Conservation (phyloP, 1,140 invertebrate genomes). For the Caerostris extrusa region DNA sequence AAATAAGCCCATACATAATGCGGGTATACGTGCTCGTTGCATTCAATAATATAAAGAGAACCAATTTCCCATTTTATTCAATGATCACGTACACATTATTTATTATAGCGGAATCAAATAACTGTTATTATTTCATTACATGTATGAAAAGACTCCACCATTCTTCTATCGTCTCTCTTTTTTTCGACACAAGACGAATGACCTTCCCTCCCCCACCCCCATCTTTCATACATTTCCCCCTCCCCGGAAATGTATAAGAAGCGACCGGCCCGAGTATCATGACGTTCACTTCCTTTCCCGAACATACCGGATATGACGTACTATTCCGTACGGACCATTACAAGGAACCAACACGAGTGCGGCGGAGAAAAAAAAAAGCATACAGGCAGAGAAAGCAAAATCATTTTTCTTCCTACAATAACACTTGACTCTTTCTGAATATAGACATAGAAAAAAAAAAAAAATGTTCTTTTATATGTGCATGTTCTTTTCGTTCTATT, state of each 20-base stretch:
- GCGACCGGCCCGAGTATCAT: slow-evolving; percentile 69
- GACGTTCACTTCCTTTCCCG: slow-evolving; percentile 64
- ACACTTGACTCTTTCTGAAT: slow-evolving; percentile 68
- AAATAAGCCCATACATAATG: no score
- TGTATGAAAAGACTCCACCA: not conserved
- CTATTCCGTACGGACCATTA: slow-evolving; percentile 61
- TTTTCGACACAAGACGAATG: slow-evolving; percentile 57
- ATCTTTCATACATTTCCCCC: not conserved
- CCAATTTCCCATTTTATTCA: not conserved
- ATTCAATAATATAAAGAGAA: not conserved
- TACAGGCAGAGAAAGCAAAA: not conserved
- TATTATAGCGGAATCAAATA: slow-evolving; percentile 37
- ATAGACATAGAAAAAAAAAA: not conserved
- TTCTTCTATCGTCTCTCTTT: not conserved
- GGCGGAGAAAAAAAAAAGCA: not conserved
- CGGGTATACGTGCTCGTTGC: no score
- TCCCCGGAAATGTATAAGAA: slow-evolving; percentile 74
- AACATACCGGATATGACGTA: slow-evolving; percentile 69
- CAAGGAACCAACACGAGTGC: slow-evolving; percentile 8
- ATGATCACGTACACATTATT: not conserved
- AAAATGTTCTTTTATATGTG: slow-evolving; percentile 69
- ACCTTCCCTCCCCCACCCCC: not conserved
- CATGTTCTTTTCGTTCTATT: slow-evolving; percentile 54
- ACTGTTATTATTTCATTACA: slow-evolving; percentile 43
- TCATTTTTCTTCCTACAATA: slow-evolving; percentile 74